Conservation (phyloP, 2,797 vertebrate species). For the Graptemys geographica region DNA sequence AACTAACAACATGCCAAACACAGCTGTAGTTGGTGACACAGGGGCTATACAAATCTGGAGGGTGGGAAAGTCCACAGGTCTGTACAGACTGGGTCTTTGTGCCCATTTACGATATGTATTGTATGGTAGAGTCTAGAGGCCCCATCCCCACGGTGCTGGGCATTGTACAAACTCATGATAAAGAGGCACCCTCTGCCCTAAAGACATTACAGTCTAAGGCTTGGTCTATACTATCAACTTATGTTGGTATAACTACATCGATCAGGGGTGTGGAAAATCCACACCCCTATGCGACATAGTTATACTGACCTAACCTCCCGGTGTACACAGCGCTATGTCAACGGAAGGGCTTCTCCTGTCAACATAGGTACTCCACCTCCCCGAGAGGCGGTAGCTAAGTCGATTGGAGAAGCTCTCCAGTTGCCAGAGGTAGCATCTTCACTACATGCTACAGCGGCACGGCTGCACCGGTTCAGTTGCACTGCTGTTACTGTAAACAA, state of each 20-base stretch:
- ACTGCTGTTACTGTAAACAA: not conserved
- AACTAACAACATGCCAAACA: not conserved
- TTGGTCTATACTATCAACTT: not conserved
- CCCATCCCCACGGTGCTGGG: not conserved
- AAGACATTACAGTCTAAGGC: not conserved
- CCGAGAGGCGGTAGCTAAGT: not conserved
- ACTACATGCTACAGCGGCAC: not conserved
- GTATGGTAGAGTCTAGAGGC: not conserved
- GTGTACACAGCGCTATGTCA: not conserved
- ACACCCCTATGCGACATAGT: not conserved
- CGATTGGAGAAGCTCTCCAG: not conserved
- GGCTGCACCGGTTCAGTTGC: not conserved
- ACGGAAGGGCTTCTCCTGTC: not conserved
- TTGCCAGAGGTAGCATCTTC: not conserved
- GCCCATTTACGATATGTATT: not conserved
- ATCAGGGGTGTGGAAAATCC: not conserved
- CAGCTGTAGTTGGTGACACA: accelerated
- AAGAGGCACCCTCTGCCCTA: not conserved
- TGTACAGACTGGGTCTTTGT: not conserved
- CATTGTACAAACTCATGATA: not conserved
- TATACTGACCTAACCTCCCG: not conserved
- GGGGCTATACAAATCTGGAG: not conserved
- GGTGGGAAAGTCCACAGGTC: not conserved
- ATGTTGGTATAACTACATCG: not conserved
- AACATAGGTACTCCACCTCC: not conserved